Percentiles rank a stretch among this genome's conserved stretches.
These are phyloP conservation scores for Palaemon carinicauda DNA, from an alignment of 1,140 invertebrate genomes.

Conservation along the genomic window DNA sequence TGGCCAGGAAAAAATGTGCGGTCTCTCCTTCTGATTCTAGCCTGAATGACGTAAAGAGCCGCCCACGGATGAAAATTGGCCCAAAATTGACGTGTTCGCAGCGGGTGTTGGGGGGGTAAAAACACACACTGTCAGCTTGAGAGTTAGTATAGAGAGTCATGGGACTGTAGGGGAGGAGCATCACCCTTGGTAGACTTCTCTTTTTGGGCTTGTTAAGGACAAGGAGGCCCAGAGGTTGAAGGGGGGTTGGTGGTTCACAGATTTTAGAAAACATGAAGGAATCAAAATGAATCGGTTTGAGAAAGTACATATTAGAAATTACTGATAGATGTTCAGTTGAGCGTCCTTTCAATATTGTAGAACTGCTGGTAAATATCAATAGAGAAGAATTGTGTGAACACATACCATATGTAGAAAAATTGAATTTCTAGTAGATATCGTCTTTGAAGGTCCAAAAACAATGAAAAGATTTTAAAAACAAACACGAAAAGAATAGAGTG, in stretches of 20 bases:
- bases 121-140: constrained; percentile 19
- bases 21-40: constrained; percentile 8
- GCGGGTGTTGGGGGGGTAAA: constrained; percentile 25
- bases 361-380: too few species aligned
- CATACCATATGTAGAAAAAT: too few species aligned
- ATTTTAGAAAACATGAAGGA: neutral
- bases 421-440: too few species aligned
- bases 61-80: constrained; percentile 36
- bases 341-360: too few species aligned
- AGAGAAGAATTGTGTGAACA: too few species aligned
- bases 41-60: constrained; percentile 21
- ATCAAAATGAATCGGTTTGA: too few species aligned
- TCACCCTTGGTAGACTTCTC: too few species aligned
- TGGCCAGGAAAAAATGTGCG: neutral
- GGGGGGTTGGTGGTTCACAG: too few species aligned
- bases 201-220: neutral
- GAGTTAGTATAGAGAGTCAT: neutral
- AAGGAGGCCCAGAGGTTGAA: neutral
- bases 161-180: neutral
- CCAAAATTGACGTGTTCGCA: constrained; percentile 42
- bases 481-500: too few species aligned
- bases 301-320: neutral
- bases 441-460: too few species aligned
- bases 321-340: neutral
- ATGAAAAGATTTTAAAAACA: too few species aligned